Evolutionary conservation across 30 jellyfish, hydroid and myxozoan species (phyloP).

Genomic region (Hydra vulgaris): DNA sequence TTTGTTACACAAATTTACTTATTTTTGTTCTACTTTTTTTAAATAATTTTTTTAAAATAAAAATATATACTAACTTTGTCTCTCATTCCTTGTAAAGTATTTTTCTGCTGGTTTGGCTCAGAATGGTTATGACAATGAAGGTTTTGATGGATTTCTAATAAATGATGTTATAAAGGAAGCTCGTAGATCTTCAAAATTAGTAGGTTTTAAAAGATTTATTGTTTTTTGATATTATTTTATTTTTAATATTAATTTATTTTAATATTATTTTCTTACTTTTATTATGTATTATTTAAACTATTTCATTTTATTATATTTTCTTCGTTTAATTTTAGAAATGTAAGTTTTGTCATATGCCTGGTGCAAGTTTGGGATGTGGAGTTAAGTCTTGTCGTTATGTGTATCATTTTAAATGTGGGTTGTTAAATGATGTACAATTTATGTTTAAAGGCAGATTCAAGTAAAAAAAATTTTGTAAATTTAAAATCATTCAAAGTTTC

Average conservation of each 20-base stretch:
- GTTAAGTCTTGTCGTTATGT: conserved; percentile 15
- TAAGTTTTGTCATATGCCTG: conserved; percentile 20
- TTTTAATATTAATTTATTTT: no score
- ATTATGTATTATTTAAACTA: no score
- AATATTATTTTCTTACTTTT: no score
- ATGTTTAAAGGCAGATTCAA: conserved; percentile 32
- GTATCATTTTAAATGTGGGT: conserved; percentile 36
- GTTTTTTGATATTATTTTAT: background rate
- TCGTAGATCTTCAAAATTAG: conserved; percentile 40
- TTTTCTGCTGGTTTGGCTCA: conserved; percentile 80
- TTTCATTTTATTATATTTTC: no score
- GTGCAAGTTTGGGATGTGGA: conserved; percentile 44
- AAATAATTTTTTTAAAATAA: no score
- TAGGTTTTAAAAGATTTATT: conserved; percentile 5
- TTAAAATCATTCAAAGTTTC: background rate
- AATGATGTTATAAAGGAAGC: conserved; percentile 43
- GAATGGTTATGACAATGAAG: conserved; percentile 72
- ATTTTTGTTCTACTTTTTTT: no score
- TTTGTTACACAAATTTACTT: no score
- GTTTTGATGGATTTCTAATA: conserved; percentile 71
- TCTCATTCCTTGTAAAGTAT: conserved; percentile 23
- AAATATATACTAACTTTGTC: background rate
- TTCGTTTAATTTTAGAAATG: conserved; percentile 34
- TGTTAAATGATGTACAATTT: conserved; percentile 2
- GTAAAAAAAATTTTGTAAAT: conserved; percentile 12